Base-by-base conservation (phyloP, 2,888 invertebrate species). In the Aporophyla lueneburgensis region DNA sequence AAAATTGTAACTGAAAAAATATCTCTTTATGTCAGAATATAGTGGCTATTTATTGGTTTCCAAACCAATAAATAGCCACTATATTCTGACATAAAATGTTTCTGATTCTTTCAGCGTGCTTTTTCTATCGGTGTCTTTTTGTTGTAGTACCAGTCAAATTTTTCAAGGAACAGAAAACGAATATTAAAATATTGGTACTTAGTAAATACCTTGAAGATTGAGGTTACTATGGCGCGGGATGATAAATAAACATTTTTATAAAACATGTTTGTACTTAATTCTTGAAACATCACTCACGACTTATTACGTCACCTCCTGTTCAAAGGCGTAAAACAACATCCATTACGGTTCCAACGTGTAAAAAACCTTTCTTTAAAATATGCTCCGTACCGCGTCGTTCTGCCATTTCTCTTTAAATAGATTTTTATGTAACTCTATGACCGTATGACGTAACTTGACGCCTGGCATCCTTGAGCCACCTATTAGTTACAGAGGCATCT, bases 401-500 rank as follows among this genome's bases (percentile, higher is more conserved):
- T 43, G 14, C 19, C 19, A 54, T 54, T 68, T 76, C 59, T 69
- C 63, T 76, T 51, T 1, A 9, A 43, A 33, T 24, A 56, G 24
- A 56, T 43, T 61, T 66, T 74, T 49, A 54, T 80, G 58, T 73
- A 53, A 80, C 63, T 40, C 70, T 53, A 40, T 58, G 79, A 54
- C 24, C 79, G 21, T 54, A 53, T 84, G 71, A 83, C 67, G 77
- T 73, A 74, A 86, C 49, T 61, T 65, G 66, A 71, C 62, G 76
- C 71, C 51, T 63, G 49, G 69, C 56, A 73, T 76, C 78, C 81
- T 81, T 74, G 73, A 79, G 74, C 69, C 21, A 67, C 43, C 79
- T 77, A 84, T 86, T 87, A 86, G 80, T 83, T 77, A 80, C 77
- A 65, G 59, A 72, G 63, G 76, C 76, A 62, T 81, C 78, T 67